A percentile compares a stretch with the other conserved stretches of the same genome.
Evolutionary conservation across 1,140 invertebrate species (phyloP).

Genomic region (Anagrus nilaparvatae): DNA sequence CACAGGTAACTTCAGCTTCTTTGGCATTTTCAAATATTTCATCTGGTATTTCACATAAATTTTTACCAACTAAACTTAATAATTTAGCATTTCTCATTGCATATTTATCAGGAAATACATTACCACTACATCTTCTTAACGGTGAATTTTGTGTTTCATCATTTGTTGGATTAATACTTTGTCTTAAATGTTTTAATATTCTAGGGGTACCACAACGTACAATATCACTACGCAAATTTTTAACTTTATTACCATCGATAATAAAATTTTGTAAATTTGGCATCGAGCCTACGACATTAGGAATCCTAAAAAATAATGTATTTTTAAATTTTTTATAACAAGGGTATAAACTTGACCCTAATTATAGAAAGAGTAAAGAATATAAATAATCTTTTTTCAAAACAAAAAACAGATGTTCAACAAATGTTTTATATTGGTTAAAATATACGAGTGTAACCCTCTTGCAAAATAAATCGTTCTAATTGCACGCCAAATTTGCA

Average conservation of each 20-base stretch:
- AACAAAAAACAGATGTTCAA: no score
- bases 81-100: conserved; percentile 61
- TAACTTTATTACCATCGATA: conserved; percentile 77
- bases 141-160: conserved; percentile 26
- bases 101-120: conserved; percentile 60
- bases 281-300: conserved; percentile 61
- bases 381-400: no score
- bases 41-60: conserved; percentile 54
- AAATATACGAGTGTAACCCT: no score
- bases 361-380: no score
- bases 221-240: conserved; percentile 64
- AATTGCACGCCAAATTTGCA: no score
- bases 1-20: conserved; percentile 57
- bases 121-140: conserved; percentile 14
- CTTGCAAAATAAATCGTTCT: no score
- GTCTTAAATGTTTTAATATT: conserved; percentile 69
- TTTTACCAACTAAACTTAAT: conserved; percentile 55
- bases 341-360: no score
- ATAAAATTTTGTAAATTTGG: conserved; percentile 72
- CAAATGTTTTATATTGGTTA: no score
- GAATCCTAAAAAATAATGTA: conserved; percentile 48
- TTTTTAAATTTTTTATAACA: neutral
- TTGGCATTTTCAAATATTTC: conserved; percentile 59
- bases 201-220: conserved; percentile 69
- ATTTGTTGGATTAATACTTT: conserved; percentile 43